These are phyloP conservation scores for Drosophila dunni DNA, from an alignment of 1,140 invertebrate genomes.

Conservation along the genomic window DNA sequence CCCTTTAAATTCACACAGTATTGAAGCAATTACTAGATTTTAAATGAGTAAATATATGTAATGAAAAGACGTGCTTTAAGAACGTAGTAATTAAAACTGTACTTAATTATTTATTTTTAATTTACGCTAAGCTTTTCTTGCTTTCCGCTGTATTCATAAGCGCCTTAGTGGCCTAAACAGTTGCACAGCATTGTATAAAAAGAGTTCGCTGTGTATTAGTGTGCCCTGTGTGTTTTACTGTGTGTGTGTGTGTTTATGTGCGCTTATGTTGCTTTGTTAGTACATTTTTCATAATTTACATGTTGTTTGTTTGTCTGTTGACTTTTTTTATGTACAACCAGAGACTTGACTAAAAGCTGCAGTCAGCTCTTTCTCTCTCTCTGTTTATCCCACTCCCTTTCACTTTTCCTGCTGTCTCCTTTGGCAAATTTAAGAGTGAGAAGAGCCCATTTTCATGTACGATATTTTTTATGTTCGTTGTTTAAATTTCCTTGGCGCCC, in stretches of 20 bases:
- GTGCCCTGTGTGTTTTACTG: not conserved
- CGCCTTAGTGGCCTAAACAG: slow-evolving; percentile 6
- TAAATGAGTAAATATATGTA: too few species aligned
- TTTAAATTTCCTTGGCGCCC: slow-evolving; percentile 71
- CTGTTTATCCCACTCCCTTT: not conserved
- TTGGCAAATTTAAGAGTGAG: not conserved
- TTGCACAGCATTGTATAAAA: slow-evolving; percentile 9
- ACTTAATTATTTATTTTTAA: too few species aligned
- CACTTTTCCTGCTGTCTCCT: not conserved
- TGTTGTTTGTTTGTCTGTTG: slow-evolving; percentile 78
- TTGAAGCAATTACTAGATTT: too few species aligned
- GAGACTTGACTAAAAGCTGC: slow-evolving; percentile 78
- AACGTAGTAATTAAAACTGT: too few species aligned
- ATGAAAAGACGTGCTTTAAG: too few species aligned
- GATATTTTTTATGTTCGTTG: slow-evolving; percentile 57
- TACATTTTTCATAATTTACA: slow-evolving; percentile 83
- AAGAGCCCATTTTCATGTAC: slow-evolving; percentile 36
- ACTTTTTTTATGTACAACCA: slow-evolving; percentile 79
- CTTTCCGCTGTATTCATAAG: not conserved
- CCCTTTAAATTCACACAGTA: not conserved
- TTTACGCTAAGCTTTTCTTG: not conserved
- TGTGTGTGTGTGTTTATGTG: slow-evolving; percentile 14
- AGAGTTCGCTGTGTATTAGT: not conserved
- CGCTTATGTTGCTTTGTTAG: slow-evolving; percentile 72
- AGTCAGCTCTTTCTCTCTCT: slow-evolving; percentile 25